phyloP scores from a whole-genome alignment of 2,113 vertebrate genomes.

The Dasyornis broadbenti region DNA sequence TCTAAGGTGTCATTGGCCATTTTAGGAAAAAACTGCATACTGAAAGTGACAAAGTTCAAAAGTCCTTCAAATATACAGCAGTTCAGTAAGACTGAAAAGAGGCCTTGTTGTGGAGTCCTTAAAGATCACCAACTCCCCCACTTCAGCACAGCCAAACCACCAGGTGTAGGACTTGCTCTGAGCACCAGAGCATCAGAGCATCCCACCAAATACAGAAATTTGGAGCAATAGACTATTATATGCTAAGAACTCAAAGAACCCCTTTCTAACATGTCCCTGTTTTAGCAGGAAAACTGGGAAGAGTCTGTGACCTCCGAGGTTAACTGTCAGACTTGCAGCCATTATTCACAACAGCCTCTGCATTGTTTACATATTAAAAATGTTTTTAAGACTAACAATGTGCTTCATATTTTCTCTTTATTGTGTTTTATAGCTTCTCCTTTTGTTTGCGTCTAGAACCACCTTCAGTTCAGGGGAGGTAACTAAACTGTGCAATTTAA shows the following conservation, averaged over 20 bases:
- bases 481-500: not conserved
- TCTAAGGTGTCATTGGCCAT: not conserved
- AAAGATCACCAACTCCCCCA: not conserved
- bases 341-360: not conserved
- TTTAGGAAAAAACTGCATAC: not conserved
- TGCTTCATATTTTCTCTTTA: not conserved
- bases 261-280: not conserved
- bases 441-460: not conserved
- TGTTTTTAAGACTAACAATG: not conserved
- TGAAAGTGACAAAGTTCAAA: not conserved
- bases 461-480: not conserved
- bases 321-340: not conserved
- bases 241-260: not conserved
- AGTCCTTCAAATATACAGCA: not conserved
- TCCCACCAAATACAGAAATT: not conserved
- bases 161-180: not conserved
- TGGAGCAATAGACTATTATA: not conserved
- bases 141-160: not conserved
- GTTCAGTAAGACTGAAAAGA: not conserved
- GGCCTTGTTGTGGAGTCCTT: not conserved
- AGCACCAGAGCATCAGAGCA: not conserved
- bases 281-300: not conserved
- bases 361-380: slow-evolving; percentile 10
- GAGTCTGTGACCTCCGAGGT: not conserved
- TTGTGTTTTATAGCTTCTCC: not conserved